These are phyloP conservation scores for Vanacampus margaritifer DNA, from an alignment of 2,113 vertebrate genomes.

Conservation along the genomic window DNA sequence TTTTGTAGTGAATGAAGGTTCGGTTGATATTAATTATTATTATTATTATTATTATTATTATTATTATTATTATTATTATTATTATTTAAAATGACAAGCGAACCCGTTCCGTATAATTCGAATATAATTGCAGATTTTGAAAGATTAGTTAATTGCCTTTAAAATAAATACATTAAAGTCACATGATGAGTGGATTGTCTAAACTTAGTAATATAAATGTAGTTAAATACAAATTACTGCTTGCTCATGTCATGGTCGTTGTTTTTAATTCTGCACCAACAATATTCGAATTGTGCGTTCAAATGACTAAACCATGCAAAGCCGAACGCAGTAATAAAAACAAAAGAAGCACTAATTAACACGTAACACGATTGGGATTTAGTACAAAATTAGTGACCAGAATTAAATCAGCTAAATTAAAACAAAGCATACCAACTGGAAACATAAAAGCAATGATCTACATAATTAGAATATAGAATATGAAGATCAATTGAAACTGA, in stretches of 20 bases:
- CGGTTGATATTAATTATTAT: background rate
- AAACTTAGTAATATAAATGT: background rate
- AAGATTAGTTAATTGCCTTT: background rate
- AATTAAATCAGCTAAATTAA: background rate
- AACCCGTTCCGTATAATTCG: constrained; percentile 40
- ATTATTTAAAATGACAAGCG: constrained; percentile 37
- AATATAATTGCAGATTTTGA: background rate
- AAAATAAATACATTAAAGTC: background rate
- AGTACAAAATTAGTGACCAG: background rate
- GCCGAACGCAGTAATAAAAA: background rate
- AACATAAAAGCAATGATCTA: background rate
- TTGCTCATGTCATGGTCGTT: background rate
- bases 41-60: no score
- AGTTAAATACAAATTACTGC: background rate
- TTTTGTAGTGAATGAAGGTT: background rate
- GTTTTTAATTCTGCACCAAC: background rate
- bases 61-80: background rate
- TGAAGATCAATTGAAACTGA: background rate
- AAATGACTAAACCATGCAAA: background rate
- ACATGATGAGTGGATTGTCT: background rate
- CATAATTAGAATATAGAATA: background rate
- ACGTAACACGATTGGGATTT: background rate
- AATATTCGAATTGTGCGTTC: background rate
- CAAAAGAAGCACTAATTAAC: background rate
- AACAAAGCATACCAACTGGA: background rate